Evolutionary conservation across 2,113 vertebrate genomes (phyloP).

Genomic region (Percopsis transmontana): DNA sequence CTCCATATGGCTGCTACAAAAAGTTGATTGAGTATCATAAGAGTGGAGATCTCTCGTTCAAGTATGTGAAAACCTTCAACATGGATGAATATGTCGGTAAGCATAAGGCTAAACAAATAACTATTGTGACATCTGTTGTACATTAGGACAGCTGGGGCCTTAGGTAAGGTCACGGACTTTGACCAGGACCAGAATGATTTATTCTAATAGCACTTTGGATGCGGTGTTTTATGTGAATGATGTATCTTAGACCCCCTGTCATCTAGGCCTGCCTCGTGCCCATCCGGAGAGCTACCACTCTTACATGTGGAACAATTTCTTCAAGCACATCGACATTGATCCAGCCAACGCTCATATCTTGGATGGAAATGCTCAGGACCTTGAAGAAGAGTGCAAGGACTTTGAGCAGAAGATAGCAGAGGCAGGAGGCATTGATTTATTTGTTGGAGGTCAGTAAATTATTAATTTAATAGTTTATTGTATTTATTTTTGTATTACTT

Average conservation of each 20-base stretch:
- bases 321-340: slow-evolving; percentile 91
- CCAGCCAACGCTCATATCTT: slow-evolving; percentile 89
- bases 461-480: neutral
- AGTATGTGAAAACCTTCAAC: slow-evolving; percentile 97
- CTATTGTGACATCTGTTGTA: too few relatives aligned
- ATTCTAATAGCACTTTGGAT: neutral
- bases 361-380: slow-evolving; percentile 87
- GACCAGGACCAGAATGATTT: too few relatives aligned
- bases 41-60: slow-evolving; percentile 90
- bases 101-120: slow-evolving; percentile 33
- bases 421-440: slow-evolving; percentile 91
- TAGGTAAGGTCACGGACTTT: too few relatives aligned
- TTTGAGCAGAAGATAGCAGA: slow-evolving; percentile 90
- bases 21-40: slow-evolving; percentile 90
- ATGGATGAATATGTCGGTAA: slow-evolving; percentile 99
- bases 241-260: neutral
- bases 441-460: slow-evolving; percentile 85
- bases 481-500: neutral
- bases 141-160: too few relatives aligned
- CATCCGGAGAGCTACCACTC: slow-evolving; percentile 95
- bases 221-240: neutral
- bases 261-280: slow-evolving; percentile 85
- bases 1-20: slow-evolving; percentile 89
- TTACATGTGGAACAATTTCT: slow-evolving; percentile 98
- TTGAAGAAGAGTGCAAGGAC: slow-evolving; percentile 84